Percentiles rank a stretch among this genome's conserved stretches.
Conservation (phyloP, 2,888 invertebrate species). For the Silvanus unidentatus region DNA sequence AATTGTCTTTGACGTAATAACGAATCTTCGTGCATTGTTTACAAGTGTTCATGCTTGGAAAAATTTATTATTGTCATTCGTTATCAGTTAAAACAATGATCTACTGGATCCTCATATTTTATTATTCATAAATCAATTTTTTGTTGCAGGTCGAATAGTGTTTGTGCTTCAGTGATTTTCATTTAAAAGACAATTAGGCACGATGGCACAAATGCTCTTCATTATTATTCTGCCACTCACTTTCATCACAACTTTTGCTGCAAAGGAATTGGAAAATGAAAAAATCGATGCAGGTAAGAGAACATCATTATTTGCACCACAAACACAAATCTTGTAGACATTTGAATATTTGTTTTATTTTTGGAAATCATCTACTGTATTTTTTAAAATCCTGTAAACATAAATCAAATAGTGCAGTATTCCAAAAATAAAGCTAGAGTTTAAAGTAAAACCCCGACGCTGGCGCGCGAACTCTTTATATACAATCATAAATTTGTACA, state of each 20-base stretch:
- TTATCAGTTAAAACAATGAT: too few relatives aligned
- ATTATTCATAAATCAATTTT: not conserved
- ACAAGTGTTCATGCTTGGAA: slow-evolving; percentile 3
- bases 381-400: slow-evolving; percentile 14
- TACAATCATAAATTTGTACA: slow-evolving; percentile 29
- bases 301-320: not conserved
- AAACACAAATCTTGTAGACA: slow-evolving; percentile 18
- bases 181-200: not conserved
- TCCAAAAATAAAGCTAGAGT: slow-evolving; percentile 12
- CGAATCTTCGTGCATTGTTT: slow-evolving; percentile 9
- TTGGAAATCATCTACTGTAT: slow-evolving; percentile 24
- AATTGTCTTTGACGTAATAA: slow-evolving; percentile 16
- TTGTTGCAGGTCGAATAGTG: slow-evolving; percentile 19
- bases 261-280: slow-evolving; percentile 30
- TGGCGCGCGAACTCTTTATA: slow-evolving; percentile 22
- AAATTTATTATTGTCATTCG: not conserved
- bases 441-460: slow-evolving; percentile 14
- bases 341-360: slow-evolving; percentile 25
- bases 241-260: slow-evolving; percentile 15
- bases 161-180: slow-evolving; percentile 10
- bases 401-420: too few relatives aligned
- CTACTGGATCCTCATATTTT: not conserved
- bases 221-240: not conserved
- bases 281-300: slow-evolving; percentile 34
- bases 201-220: slow-evolving; percentile 7